Evolutionary conservation across 2,888 invertebrate genomes (phyloP), one percentile per base, ranked within the genome.

Genomic region (Synergus gifuensis): DNA sequence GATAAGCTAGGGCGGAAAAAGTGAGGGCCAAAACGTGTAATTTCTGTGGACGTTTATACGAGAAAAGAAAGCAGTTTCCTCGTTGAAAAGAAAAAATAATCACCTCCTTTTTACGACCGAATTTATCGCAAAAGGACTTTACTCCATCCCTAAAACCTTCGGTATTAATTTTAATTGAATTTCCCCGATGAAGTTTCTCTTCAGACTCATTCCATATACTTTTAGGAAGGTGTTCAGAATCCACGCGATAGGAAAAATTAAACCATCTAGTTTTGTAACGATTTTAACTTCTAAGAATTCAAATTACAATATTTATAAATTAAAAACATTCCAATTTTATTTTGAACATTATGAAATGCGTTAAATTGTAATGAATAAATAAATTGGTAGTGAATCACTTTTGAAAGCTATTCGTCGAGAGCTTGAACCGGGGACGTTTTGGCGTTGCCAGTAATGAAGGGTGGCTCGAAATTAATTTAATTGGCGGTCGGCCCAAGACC

Each of bases 91-190:
- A 81, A 85, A 81, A 82, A 84, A 83, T 83, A 83, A 86, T 84
- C 81, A 60, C 76, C 79, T 79, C 64, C 78, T 79, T 77, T 83
- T 84, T 81, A 82, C 80, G 81, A 81, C 63, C 63, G 58, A 76
- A 78, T 81, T 87, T 84, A 80, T 64, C 36, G 76, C 64, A 28
- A 22, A 42, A 66, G n/a, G 42, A 46, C 22, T 40, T 62, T 76
- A 79, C 81, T 76, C 78, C 77, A 80, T 78, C 69, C 83, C 4
- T 5, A 28, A 83, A 84, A 81, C 84, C 85, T 83, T 87, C 85
- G 83, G 85, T 85, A 90, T 90, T 89, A 91, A 87, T 90, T 91
- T 91, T 91, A 91, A 91, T 91, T 91, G 91, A 91, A 91, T 91
- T 88, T 86, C 85, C 85, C 85, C 86, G 88, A 89, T 90, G 89